phyloP scores from a whole-genome alignment of 2,113 vertebrate genomes.

The Junco hyemalis region DNA sequence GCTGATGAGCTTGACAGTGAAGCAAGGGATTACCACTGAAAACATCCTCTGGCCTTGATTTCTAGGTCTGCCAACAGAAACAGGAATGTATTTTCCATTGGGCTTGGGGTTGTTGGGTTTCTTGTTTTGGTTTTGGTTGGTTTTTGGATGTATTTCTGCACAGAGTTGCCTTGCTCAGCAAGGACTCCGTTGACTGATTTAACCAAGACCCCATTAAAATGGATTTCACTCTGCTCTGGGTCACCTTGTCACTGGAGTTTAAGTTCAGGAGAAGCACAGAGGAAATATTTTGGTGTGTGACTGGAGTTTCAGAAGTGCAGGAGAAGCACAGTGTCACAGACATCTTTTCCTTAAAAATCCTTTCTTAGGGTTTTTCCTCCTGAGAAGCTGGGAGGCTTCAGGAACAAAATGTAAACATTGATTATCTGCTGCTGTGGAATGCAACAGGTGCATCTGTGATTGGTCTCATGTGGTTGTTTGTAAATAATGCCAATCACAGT shows the following conservation, averaged over 20 bases:
- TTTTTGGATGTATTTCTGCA: not conserved
- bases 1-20: not conserved
- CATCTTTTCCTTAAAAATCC: too few relatives aligned
- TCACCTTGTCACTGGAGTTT: constrained; percentile 31
- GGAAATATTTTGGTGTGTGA: constrained; percentile 14
- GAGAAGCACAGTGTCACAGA: too few relatives aligned
- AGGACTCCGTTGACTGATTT: not conserved
- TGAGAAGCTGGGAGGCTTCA: too few relatives aligned
- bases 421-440: too few relatives aligned
- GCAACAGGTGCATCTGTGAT: too few relatives aligned
- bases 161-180: constrained; percentile 8
- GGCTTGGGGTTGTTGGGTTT: not conserved
- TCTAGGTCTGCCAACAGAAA: not conserved
- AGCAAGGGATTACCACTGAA: not conserved
- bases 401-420: too few relatives aligned
- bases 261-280: constrained; percentile 39
- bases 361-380: too few relatives aligned
- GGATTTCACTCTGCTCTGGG: constrained; percentile 30
- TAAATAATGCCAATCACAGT: too few relatives aligned
- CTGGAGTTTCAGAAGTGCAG: too few relatives aligned
- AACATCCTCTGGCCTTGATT: not conserved
- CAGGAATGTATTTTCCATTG: not conserved
- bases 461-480: too few relatives aligned
- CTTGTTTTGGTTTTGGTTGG: not conserved
- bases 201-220: constrained; percentile 7